These are phyloP conservation scores for Eristalis tenax DNA, from an alignment of 2,888 invertebrate species.

Conservation along the genomic window DNA sequence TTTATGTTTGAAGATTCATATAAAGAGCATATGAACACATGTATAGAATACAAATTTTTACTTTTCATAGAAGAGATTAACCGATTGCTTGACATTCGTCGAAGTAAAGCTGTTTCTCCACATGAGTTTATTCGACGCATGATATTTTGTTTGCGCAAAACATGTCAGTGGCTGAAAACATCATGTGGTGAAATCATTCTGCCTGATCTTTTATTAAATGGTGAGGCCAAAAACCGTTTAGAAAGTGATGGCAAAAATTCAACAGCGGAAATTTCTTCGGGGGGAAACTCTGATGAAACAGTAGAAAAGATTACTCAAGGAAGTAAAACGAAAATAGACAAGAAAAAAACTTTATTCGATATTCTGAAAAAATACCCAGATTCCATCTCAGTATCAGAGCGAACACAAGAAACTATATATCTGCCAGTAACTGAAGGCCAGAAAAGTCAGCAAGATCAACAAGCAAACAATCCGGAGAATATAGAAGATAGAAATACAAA, in stretches of 20 bases:
- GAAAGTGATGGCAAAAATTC: slow-evolving; percentile 69
- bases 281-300: slow-evolving; percentile 61
- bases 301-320: slow-evolving; percentile 50
- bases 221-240: slow-evolving; percentile 60
- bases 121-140: slow-evolving; percentile 80
- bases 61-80: slow-evolving; percentile 78
- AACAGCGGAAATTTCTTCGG: slow-evolving; percentile 68
- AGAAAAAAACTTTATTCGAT: slow-evolving; percentile 33
- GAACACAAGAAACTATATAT: not conserved
- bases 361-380: slow-evolving; percentile 34
- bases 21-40: slow-evolving; percentile 78
- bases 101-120: slow-evolving; percentile 79
- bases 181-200: slow-evolving; percentile 78
- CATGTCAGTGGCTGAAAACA: slow-evolving; percentile 78
- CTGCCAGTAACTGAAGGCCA: not conserved
- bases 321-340: slow-evolving; percentile 55
- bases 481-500: not conserved
- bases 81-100: slow-evolving; percentile 77
- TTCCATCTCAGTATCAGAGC: not conserved
- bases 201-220: slow-evolving; percentile 74
- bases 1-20: slow-evolving; percentile 81
- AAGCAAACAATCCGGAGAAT: slow-evolving; percentile 14
- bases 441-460: slow-evolving; percentile 3
- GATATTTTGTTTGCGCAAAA: slow-evolving; percentile 80
- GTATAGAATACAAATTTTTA: slow-evolving; percentile 79